A percentile compares a stretch with the other conserved stretches of the same genome.
Conservation (phyloP, 2,113 vertebrate genomes). For the Corvus moneduloides region DNA sequence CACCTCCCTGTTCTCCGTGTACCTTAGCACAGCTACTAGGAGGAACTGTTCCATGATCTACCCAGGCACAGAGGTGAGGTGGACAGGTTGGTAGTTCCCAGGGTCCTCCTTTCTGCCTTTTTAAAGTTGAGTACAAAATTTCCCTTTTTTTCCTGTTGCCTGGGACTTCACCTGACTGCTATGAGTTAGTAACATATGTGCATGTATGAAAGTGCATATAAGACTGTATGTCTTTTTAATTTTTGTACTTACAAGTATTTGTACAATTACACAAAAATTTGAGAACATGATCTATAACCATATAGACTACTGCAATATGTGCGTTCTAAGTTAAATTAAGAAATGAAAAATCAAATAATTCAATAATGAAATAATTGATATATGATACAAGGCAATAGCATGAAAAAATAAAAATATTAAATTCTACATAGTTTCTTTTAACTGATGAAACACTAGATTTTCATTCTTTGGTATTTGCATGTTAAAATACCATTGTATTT, state of each 20-base stretch:
- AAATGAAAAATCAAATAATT: background rate
- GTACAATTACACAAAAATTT: background rate
- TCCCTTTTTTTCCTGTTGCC: background rate
- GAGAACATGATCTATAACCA: background rate
- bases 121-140: background rate
- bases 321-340: background rate
- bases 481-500: background rate
- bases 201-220: background rate
- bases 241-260: background rate
- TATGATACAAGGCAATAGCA: background rate
- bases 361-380: background rate
- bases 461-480: background rate
- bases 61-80: background rate
- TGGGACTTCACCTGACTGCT: background rate
- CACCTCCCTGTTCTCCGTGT: background rate
- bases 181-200: background rate
- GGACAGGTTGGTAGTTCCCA: background rate
- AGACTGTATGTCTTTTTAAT: background rate
- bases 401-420: background rate
- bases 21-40: background rate
- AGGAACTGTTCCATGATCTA: too few relatives aligned
- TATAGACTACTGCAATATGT: background rate
- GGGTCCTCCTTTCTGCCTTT: background rate
- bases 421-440: background rate
- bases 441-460: background rate